phyloP scores from a whole-genome alignment of 2,888 invertebrate species.

The Hoplodrina blanda region DNA sequence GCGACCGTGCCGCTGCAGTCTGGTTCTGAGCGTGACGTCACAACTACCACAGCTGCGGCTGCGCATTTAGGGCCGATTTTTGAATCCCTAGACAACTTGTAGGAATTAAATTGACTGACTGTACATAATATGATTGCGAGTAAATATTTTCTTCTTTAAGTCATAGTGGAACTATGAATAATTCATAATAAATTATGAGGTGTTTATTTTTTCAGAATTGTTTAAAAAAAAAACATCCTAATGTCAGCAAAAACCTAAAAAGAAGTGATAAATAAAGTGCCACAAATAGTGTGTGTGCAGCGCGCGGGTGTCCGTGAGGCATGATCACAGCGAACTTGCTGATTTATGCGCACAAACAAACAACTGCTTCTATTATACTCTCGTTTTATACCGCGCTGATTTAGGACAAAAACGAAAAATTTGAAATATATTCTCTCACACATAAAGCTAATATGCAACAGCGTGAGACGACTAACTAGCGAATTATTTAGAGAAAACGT shows the following conservation, averaged over 20 bases:
- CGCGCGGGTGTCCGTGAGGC: too few species aligned
- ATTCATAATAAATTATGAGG: not conserved
- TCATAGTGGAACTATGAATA: not conserved
- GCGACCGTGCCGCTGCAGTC: too few species aligned
- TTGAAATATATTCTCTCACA: conserved; percentile 15
- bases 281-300: conserved; percentile 12
- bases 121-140: too few species aligned
- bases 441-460: conserved; percentile 13
- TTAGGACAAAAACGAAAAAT: conserved; percentile 32
- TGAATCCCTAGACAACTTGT: too few species aligned
- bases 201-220: not conserved
- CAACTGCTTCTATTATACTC: conserved; percentile 50
- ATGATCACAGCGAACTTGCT: conserved; percentile 25
- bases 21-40: too few species aligned
- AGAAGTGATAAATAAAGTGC: conserved; percentile 31
- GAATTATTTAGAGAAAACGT: not conserved
- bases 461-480: not conserved
- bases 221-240: not conserved
- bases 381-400: conserved; percentile 38
- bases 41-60: too few species aligned
- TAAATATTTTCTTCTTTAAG: too few species aligned
- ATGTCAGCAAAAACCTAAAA: conserved; percentile 4
- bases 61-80: too few species aligned
- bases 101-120: too few species aligned
- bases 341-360: conserved; percentile 50